phyloP scores from a whole-genome alignment of 2,888 invertebrate genomes.

The Malachius bipustulatus region DNA sequence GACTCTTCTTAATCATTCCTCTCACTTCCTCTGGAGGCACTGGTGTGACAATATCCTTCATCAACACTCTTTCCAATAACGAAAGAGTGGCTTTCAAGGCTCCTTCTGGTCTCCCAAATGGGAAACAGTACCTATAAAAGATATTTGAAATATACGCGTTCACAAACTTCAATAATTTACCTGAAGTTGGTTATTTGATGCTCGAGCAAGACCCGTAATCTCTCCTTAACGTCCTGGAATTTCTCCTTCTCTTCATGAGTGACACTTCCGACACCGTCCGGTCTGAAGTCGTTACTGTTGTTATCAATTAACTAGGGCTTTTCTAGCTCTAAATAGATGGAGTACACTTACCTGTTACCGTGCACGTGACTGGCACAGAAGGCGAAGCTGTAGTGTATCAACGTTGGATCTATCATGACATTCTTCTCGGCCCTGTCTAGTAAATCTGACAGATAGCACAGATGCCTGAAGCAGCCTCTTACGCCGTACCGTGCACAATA shows the following conservation, averaged over 20 bases:
- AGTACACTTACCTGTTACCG: conserved; percentile 76
- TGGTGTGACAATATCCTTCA: conserved; percentile 98
- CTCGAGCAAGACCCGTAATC: conserved; percentile 83
- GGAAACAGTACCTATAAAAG: conserved; percentile 97
- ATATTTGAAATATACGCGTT: too few species aligned
- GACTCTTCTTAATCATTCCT: conserved; percentile 88
- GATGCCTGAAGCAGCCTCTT: conserved; percentile 90
- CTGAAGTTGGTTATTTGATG: conserved; percentile 99
- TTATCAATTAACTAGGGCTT: conserved; percentile 35
- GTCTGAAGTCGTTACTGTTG: conserved; percentile 52
- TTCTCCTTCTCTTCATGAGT: conserved; percentile 96
- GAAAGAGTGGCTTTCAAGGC: conserved; percentile 94
- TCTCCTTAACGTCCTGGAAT: conserved; percentile 94
- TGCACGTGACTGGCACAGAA: conserved; percentile 99
- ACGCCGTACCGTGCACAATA: conserved; percentile 97
- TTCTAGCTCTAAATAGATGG: conserved; percentile 25
- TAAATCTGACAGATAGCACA: conserved; percentile 90
- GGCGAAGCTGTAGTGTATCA: conserved; percentile 98
- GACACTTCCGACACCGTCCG: conserved; percentile 97
- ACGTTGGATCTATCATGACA: conserved; percentile 93
- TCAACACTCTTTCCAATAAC: conserved; percentile 88
- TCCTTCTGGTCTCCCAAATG: conserved; percentile 97
- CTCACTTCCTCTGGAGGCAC: conserved; percentile 94
- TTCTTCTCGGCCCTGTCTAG: conserved; percentile 86
- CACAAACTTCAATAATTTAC: conserved; percentile 38